Percentiles rank a stretch among this genome's conserved stretches.
Conservation (phyloP, 2,888 invertebrate species). For the Chalcosyrphus nemorum region DNA sequence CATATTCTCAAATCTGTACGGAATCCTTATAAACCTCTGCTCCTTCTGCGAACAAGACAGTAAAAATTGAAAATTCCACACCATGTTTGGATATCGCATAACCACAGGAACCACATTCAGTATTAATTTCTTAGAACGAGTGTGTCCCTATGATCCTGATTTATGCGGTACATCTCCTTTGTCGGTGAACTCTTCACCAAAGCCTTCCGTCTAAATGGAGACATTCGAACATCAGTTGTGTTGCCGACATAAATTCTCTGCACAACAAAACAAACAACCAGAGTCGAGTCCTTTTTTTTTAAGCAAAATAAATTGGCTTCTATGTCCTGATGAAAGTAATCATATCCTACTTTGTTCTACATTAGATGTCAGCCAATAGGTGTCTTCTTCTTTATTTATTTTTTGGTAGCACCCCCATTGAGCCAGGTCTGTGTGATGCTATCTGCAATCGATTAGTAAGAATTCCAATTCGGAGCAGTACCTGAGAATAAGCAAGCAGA, state of each 20-base stretch:
- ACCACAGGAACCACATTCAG: conserved; percentile 67
- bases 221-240: conserved; percentile 49
- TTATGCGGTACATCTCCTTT: conserved; percentile 47
- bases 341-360: conserved; percentile 62
- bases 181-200: conserved; percentile 38
- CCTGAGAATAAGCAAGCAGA: conserved; percentile 60
- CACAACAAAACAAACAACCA: background rate
- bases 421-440: conserved; percentile 46
- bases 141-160: conserved; percentile 46
- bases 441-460: conserved; percentile 66
- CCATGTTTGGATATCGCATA: conserved; percentile 40
- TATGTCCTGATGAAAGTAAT: conserved; percentile 43
- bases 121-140: conserved; percentile 58
- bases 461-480: conserved; percentile 44
- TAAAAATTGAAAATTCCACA: conserved; percentile 10
- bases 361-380: conserved; percentile 68
- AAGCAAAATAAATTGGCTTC: background rate
- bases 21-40: background rate
- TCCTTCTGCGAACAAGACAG: background rate
- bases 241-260: conserved; percentile 40
- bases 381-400: conserved; percentile 43
- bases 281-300: background rate
- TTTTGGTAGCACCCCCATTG: conserved; percentile 61
- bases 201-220: conserved; percentile 45
- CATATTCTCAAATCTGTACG: no score